Evolutionary conservation across 2,113 vertebrate species (phyloP).

Genomic region (Acinonyx jubatus): DNA sequence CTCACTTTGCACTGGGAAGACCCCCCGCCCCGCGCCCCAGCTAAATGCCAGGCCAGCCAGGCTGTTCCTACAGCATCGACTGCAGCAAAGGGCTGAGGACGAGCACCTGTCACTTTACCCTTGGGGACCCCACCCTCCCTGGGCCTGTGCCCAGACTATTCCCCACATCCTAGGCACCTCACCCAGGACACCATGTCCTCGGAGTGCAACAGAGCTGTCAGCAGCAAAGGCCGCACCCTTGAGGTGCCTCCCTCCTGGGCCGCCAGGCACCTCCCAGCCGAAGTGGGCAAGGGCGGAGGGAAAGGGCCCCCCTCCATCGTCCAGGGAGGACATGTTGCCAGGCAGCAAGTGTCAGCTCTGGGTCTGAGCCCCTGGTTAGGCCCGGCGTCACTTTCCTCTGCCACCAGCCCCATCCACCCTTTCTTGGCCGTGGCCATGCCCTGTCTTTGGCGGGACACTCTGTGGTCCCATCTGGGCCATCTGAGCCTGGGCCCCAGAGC

Average conservation of each 20-base stretch:
- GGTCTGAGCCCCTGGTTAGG: too few relatives aligned
- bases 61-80: rapidly evolving
- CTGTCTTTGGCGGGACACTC: rapidly evolving
- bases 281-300: background rate
- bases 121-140: background rate
- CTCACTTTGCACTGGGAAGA: background rate
- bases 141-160: background rate
- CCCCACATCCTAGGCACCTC: slow-evolving; percentile 45
- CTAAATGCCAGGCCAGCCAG: background rate
- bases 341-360: background rate
- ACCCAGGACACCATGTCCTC: background rate
- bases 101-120: background rate
- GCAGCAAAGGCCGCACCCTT: background rate
- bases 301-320: background rate
- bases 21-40: too few relatives aligned
- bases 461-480: background rate
- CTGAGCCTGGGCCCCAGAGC: background rate
- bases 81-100: background rate
- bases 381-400: background rate
- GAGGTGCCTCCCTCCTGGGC: background rate
- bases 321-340: background rate
- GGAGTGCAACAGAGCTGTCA: background rate
- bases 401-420: background rate
- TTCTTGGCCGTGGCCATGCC: background rate
- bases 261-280: rapidly evolving